Base-by-base conservation (phyloP, 2,113 vertebrate genomes). In the Andinoacara biseriatus region DNA sequence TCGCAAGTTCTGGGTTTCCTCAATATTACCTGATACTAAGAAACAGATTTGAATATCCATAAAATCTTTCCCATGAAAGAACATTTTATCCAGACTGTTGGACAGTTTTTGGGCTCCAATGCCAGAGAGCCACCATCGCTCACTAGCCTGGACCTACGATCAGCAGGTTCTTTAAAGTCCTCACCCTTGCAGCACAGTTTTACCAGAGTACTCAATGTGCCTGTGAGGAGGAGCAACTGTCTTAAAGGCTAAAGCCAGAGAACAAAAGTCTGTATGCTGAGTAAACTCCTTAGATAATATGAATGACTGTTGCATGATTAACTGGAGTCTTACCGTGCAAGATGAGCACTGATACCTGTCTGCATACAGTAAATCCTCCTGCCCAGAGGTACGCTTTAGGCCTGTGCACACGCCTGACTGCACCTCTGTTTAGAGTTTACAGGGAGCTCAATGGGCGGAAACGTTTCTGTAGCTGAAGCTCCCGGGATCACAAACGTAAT, bases 221-320 rank as follows among this genome's bases (percentile, higher is more conserved):
- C 26, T 80, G 57, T 46, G 26, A 74, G 57, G 17, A 67, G 24
- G 35, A 31, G 33, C 61, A 18, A 20, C 60, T 13, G 62, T 22
- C 31, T 65, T 40, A 38, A 54, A 63, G 46, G 77, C 49, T 57
- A 63, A 65, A 65, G 43, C 31, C 22, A 17, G 43, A 1, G 8
- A 72, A 72, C 65, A 72, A 20, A 72, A 31, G 52, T 80, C 7
- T 46, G 20, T 24, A n/a, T 60, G 40, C 79, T 20, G 14, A 75
- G 60, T 46, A 57, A 63, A 75, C 59, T 56, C 7, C 49, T n/a
- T n/a, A 74, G 67, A 60, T 33, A 13, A 8, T 57, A 9, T 22
- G 31, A 49, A 46, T 81, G 57, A 52, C 67, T 74, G 57, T 52
- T 74, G 38, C 10, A 74, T 59, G 79, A 60, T 61, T 81, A 58